phyloP scores from a whole-genome alignment of 2,888 invertebrate species.

The Drosophila testacea region DNA sequence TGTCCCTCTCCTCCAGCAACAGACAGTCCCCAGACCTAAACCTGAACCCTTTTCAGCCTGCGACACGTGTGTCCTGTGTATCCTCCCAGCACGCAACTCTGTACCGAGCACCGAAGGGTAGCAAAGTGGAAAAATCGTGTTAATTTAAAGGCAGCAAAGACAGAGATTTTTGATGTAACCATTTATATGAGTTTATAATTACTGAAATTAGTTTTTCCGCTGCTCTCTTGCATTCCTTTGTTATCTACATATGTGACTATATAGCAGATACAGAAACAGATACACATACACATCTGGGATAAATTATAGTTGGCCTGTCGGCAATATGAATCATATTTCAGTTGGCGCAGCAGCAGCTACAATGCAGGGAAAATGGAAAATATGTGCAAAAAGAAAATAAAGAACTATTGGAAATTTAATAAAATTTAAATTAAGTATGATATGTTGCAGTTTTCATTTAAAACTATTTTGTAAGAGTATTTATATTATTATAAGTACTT shows the following conservation, averaged over 20 bases:
- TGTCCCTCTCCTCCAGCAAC: slow-evolving; percentile 1
- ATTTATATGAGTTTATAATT: slow-evolving; percentile 85
- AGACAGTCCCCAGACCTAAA: slow-evolving; percentile 37
- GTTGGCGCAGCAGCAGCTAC: slow-evolving; percentile 6
- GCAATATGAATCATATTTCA: slow-evolving; percentile 49
- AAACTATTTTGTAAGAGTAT: not conserved
- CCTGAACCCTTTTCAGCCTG: slow-evolving; percentile 43
- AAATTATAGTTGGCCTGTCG: slow-evolving; percentile 20
- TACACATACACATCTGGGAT: not conserved
- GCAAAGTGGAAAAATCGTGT: slow-evolving; percentile 79
- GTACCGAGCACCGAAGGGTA: slow-evolving; percentile 46
- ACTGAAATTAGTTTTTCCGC: slow-evolving; percentile 84
- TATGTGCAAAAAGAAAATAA: not conserved
- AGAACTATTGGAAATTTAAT: not conserved
- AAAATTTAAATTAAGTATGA: not conserved
- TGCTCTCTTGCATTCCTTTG: slow-evolving; percentile 25
- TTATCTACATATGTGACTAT: not conserved
- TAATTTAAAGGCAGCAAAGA: slow-evolving; percentile 74
- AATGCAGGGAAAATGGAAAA: not conserved
- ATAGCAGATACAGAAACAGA: not conserved
- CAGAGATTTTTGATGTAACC: slow-evolving; percentile 75
- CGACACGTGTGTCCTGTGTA: slow-evolving; percentile 46
- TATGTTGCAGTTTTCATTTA: not conserved
- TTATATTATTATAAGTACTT: not conserved
- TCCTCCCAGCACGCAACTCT: slow-evolving; percentile 6